Evolutionary conservation across 2,888 invertebrate genomes (phyloP).

Genomic region (Agrotis segetum): DNA sequence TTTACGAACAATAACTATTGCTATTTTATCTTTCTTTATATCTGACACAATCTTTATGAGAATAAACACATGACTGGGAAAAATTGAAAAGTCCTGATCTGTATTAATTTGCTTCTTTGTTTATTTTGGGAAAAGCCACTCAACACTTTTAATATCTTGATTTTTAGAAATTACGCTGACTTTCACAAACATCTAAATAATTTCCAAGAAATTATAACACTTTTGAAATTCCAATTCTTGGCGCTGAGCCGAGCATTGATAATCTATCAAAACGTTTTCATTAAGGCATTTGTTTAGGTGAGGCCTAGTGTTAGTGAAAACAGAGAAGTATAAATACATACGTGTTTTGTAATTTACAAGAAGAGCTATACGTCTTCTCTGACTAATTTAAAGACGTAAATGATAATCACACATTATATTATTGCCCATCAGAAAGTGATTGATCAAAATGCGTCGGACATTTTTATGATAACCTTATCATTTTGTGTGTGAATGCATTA

Average conservation of each 20-base stretch:
- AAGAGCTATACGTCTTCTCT: background rate
- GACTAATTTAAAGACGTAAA: background rate
- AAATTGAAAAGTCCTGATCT: background rate
- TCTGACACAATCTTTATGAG: no score
- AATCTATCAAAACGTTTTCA: background rate
- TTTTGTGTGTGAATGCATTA: slow-evolving; percentile 14
- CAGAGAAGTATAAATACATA: background rate
- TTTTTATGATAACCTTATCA: slow-evolving; percentile 43
- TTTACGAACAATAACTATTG: background rate
- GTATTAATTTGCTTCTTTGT: background rate
- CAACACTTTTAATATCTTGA: background rate
- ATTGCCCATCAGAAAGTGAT: slow-evolving; percentile 29
- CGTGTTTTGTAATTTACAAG: background rate
- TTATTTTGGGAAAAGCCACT: background rate
- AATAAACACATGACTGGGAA: background rate
- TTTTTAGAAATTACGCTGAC: background rate
- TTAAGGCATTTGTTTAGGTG: background rate
- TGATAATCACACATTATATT: slow-evolving; percentile 25
- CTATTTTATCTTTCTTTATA: background rate
- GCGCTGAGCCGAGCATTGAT: background rate
- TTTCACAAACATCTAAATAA: background rate
- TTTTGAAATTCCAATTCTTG: background rate
- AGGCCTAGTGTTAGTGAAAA: background rate
- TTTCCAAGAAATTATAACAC: background rate
- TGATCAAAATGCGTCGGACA: slow-evolving; percentile 28